Evolutionary conservation across 2,888 invertebrate genomes (phyloP).

Genomic region (Erebia palarica): DNA sequence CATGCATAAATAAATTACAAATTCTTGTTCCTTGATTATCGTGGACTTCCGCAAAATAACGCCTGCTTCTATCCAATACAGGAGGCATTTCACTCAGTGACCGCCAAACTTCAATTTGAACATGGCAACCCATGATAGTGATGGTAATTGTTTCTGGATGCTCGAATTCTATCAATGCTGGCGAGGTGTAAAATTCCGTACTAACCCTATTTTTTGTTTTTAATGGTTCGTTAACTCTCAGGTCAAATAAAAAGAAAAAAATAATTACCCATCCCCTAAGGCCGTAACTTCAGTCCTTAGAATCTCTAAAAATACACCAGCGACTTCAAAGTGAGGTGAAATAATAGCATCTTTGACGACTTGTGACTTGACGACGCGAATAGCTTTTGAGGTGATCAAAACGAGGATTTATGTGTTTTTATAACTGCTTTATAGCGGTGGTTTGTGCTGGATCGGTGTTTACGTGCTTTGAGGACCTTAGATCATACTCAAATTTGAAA

Average conservation of each 20-base stretch:
- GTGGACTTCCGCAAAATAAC: too few species aligned
- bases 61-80: too few species aligned
- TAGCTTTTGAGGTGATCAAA: conserved; percentile 10
- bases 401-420: conserved; percentile 13
- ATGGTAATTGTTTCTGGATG: too few species aligned
- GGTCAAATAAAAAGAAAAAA: not conserved
- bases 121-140: too few species aligned
- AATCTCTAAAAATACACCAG: not conserved
- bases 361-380: not conserved
- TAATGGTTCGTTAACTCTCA: too few species aligned
- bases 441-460: not conserved
- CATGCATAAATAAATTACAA: too few species aligned
- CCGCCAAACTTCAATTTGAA: too few species aligned
- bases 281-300: not conserved
- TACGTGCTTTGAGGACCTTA: conserved; percentile 3
- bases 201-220: too few species aligned
- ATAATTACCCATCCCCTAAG: not conserved
- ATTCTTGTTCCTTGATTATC: too few species aligned
- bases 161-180: too few species aligned
- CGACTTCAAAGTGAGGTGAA: conserved; percentile 12
- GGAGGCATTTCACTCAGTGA: too few species aligned
- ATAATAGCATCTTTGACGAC: conserved; percentile 4
- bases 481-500: conserved; percentile 81
- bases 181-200: too few species aligned
- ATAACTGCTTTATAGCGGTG: conserved; percentile 11